Base-by-base conservation (phyloP, 2,113 vertebrate species). In the Anolis sagrei region DNA sequence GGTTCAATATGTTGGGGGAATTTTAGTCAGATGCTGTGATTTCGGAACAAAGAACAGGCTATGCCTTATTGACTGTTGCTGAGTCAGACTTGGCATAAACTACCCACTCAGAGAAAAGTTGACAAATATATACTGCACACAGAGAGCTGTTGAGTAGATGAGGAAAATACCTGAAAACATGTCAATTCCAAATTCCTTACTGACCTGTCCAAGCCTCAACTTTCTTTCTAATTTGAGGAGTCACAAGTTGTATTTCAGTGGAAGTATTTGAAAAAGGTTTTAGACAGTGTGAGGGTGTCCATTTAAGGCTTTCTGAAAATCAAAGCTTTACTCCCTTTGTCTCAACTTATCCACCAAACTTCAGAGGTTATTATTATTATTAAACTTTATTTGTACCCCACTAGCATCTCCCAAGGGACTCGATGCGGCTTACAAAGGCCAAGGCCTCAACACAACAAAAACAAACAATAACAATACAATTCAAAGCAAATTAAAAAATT, bases 141-240 rank as follows among this genome's bases (percentile, higher is more conserved):
- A 81, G 23, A 80, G 21, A 66, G n/a, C 78, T 80, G n/a, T 75
- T 86, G 69, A 81, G 58, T 36, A 62, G 25, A 81, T 66, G 72
- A 86, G 14, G 27, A 70, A 80, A 81, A 80, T 86, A 66, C 54
- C 5, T 86, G 58, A 74, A 86, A 36, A n/a, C 70, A 72, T 79
- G 51, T 54, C 76, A 79, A 9, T 32, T 79, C 29, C 48, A 74
- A 62, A 75, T 74, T 83, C 82, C 58, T 75, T 74, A 64, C 39
- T 66, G 25, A 48, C 69, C 14, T 16, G 39, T n/a, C 32, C 10
- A 68, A n/a, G 18, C 64, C 34, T 70, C 64, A 54, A 34, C 19
- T 81, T 68, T 78, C 51, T 72, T 70, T 87, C 51, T 77, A 73
- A 61, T 44, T 51, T 49, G 27, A 83, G 39, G 23, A 64, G 21